These are phyloP conservation scores for Mimas tiliae DNA, from an alignment of 2,888 invertebrate genomes.

Conservation along the genomic window DNA sequence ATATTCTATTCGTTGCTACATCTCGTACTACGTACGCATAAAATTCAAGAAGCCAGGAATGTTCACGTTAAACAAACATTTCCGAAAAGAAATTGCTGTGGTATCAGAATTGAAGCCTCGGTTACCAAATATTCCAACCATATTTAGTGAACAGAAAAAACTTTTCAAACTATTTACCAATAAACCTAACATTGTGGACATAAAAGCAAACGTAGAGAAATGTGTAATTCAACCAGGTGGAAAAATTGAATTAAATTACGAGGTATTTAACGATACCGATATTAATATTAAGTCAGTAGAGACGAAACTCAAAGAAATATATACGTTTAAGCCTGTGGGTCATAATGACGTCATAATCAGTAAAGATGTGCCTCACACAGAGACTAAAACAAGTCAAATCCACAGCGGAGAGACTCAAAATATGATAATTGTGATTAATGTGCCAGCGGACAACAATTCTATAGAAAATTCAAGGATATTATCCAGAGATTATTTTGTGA, in stretches of 20 bases:
- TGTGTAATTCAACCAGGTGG: conserved; percentile 46
- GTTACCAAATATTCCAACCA: conserved; percentile 41
- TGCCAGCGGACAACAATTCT: conserved; percentile 41
- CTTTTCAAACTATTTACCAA: conserved; percentile 46
- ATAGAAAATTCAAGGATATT: conserved; percentile 48
- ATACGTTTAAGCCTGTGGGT: conserved; percentile 40
- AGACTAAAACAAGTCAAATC: conserved; percentile 41
- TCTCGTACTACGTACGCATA: conserved; percentile 51
- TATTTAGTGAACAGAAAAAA: conserved; percentile 47
- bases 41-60: conserved; percentile 51
- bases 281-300: conserved; percentile 46
- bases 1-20: conserved; percentile 40
- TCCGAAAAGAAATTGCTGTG: conserved; percentile 48
- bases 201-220: conserved; percentile 46
- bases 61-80: conserved; percentile 46
- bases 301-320: conserved; percentile 44
- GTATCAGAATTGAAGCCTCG: conserved; percentile 45
- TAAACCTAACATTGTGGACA: conserved; percentile 43
- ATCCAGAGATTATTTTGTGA: conserved; percentile 44
- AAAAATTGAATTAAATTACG: conserved; percentile 44
- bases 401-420: conserved; percentile 37
- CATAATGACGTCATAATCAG: conserved; percentile 31
- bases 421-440: conserved; percentile 33
- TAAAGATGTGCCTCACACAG: conserved; percentile 40
- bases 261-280: conserved; percentile 48